Evolutionary conservation across 2,888 invertebrate species (phyloP).

Genomic region (Drosophila acutilabella): DNA sequence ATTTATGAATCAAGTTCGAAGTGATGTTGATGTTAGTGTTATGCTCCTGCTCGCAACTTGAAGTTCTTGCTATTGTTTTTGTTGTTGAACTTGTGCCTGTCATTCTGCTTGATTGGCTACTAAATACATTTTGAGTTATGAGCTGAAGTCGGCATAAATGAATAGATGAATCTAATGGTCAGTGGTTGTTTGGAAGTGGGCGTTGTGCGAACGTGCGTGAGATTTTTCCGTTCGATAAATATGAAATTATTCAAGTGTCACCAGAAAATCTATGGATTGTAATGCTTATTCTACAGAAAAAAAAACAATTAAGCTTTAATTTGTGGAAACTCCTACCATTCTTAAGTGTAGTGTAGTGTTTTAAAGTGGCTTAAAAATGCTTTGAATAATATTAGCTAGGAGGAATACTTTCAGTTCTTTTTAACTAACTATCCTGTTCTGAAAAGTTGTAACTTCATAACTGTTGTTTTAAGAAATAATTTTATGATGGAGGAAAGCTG

Average conservation of each 20-base stretch:
- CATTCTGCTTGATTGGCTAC: conserved; percentile 72
- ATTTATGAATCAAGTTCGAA: conserved; percentile 60
- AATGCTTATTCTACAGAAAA: neutral
- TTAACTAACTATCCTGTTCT: too few relatives aligned
- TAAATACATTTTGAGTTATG: conserved; percentile 71
- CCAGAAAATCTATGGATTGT: conserved; percentile 13
- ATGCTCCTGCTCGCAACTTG: conserved; percentile 5
- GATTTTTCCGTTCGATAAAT: conserved; percentile 53
- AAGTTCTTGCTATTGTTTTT: conserved; percentile 28
- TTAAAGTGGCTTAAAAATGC: too few relatives aligned
- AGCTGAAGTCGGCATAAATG: conserved; percentile 35
- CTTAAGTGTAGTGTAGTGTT: too few relatives aligned
- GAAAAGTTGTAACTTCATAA: too few relatives aligned
- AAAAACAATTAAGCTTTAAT: conserved; percentile 25
- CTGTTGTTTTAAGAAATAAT: too few relatives aligned
- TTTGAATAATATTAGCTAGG: too few relatives aligned
- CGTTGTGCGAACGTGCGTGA: conserved; percentile 51
- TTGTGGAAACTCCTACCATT: too few relatives aligned
- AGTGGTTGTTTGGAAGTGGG: conserved; percentile 15
- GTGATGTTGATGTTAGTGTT: conserved; percentile 33
- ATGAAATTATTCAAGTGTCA: conserved; percentile 51
- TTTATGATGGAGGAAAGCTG: too few relatives aligned
- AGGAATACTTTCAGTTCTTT: too few relatives aligned
- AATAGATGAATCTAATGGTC: conserved; percentile 13
- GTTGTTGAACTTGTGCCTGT: conserved; percentile 64